phyloP scores from a whole-genome alignment of 2,888 invertebrate genomes.

The Cistogaster globosa region DNA sequence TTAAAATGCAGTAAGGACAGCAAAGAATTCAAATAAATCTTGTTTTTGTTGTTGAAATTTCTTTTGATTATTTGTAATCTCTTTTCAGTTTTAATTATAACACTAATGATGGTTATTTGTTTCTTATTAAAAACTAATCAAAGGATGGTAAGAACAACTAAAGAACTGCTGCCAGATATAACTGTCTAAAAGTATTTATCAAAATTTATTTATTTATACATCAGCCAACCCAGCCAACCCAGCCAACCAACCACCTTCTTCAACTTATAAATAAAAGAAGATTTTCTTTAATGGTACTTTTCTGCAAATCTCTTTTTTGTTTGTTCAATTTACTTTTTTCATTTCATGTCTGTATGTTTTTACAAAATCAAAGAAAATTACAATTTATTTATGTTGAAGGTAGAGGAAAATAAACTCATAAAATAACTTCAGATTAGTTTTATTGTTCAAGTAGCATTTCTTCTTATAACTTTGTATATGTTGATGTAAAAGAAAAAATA shows the following conservation, averaged over 20 bases:
- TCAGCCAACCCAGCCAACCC: not conserved
- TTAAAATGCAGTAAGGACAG: too few species aligned
- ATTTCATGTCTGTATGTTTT: not conserved
- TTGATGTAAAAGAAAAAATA: slow-evolving; percentile 4
- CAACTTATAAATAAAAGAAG: slow-evolving; percentile 54
- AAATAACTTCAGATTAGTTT: slow-evolving; percentile 66
- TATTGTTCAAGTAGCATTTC: slow-evolving; percentile 59
- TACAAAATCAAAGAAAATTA: slow-evolving; percentile 57
- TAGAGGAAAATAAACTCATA: slow-evolving; percentile 54
- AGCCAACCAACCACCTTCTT: too few species aligned
- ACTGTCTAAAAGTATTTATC: slow-evolving; percentile 9
- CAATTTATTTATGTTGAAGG: slow-evolving; percentile 62
- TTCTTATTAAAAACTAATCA: slow-evolving; percentile 29
- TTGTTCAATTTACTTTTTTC: slow-evolving; percentile 22
- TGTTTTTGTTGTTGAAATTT: not conserved
- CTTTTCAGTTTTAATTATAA: slow-evolving; percentile 47
- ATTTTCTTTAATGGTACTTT: slow-evolving; percentile 65
- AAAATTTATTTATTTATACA: not conserved
- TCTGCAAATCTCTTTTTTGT: slow-evolving; percentile 41
- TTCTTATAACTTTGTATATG: slow-evolving; percentile 12
- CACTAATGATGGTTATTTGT: slow-evolving; percentile 26
- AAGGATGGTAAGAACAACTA: not conserved
- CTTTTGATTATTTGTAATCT: slow-evolving; percentile 38
- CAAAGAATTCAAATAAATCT: too few species aligned
- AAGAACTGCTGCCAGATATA: not conserved